These are phyloP conservation scores for Meiosimyza decipiens DNA, from an alignment of 2,888 invertebrate genomes.

Conservation along the genomic window DNA sequence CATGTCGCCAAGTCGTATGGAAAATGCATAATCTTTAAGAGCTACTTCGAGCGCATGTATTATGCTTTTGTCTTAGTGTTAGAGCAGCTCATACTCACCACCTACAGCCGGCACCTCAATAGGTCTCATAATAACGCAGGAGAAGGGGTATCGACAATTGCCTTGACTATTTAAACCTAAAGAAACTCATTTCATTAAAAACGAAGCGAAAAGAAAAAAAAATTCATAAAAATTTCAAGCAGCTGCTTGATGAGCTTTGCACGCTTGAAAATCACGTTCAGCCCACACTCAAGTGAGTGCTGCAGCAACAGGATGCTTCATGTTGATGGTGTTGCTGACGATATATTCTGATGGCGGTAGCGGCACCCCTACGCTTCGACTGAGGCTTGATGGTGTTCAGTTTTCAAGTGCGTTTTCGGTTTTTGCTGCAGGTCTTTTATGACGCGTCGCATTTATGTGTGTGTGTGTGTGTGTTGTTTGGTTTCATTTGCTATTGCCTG, in stretches of 20 bases:
- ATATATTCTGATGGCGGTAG: neutral
- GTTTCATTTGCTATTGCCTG: too few relatives aligned
- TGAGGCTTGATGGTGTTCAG: constrained; percentile 4
- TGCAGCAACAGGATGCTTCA: constrained; percentile 27
- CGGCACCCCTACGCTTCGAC: neutral
- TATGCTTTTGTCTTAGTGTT: constrained; percentile 29
- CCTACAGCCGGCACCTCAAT: too few relatives aligned
- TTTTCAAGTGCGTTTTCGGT: constrained; percentile 21
- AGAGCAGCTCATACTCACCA: neutral
- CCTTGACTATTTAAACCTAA: neutral
- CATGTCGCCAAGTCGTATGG: neutral
- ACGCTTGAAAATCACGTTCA: constrained; percentile 33
- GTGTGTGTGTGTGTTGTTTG: neutral
- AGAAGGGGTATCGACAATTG: neutral
- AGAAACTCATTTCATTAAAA: constrained; percentile 33
- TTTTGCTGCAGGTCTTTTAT: constrained; percentile 29
- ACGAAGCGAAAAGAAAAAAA: too few relatives aligned
- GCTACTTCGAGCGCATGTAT: constrained; percentile 12
- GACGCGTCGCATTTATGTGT: constrained; percentile 19
- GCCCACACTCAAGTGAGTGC: constrained; percentile 29
- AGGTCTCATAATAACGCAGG: too few relatives aligned
- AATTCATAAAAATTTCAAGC: constrained; percentile 20
- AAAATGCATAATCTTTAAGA: constrained; percentile 9
- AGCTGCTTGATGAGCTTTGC: constrained; percentile 31
- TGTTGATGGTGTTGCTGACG: neutral